Conservation (phyloP, 2,888 invertebrate species). For the Silvanus unidentatus region DNA sequence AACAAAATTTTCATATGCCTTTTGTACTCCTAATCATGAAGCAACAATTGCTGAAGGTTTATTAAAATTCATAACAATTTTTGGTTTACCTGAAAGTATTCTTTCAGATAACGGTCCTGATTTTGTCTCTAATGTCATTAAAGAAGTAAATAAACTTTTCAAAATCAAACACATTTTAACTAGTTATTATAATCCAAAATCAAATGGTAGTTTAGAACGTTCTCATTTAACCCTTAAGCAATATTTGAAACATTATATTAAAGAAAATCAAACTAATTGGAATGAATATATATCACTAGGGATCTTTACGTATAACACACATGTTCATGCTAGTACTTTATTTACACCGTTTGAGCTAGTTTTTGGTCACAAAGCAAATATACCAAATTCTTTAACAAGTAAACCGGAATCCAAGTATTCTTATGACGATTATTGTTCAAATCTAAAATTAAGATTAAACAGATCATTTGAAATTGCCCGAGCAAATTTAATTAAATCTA, state of each 20-base stretch:
- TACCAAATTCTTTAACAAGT: slow-evolving; percentile 25
- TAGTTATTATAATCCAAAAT: slow-evolving; percentile 33
- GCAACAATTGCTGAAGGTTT: slow-evolving; percentile 33
- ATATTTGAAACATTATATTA: slow-evolving; percentile 31
- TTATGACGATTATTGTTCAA: slow-evolving; percentile 22
- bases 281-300: slow-evolving; percentile 28
- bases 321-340: slow-evolving; percentile 29
- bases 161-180: slow-evolving; percentile 30
- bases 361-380: slow-evolving; percentile 32
- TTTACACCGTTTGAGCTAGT: slow-evolving; percentile 36
- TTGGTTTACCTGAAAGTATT: slow-evolving; percentile 36
- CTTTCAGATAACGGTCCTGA: slow-evolving; percentile 40
- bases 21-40: slow-evolving; percentile 27
- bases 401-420: slow-evolving; percentile 17
- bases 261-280: slow-evolving; percentile 30
- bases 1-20: slow-evolving; percentile 18
- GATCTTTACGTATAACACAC: slow-evolving; percentile 32
- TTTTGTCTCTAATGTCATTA: slow-evolving; percentile 34
- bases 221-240: slow-evolving; percentile 30
- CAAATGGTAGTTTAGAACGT: slow-evolving; percentile 33
- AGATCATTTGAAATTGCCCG: slow-evolving; percentile 19
- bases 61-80: slow-evolving; percentile 32
- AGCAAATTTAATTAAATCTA: slow-evolving; percentile 22
- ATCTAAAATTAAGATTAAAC: slow-evolving; percentile 24
- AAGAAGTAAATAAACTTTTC: slow-evolving; percentile 32